A percentile compares a stretch with the other conserved stretches of the same genome.
These are phyloP conservation scores for Lepidonotus clava DNA, from an alignment of 2,888 invertebrate species.

Conservation along the genomic window DNA sequence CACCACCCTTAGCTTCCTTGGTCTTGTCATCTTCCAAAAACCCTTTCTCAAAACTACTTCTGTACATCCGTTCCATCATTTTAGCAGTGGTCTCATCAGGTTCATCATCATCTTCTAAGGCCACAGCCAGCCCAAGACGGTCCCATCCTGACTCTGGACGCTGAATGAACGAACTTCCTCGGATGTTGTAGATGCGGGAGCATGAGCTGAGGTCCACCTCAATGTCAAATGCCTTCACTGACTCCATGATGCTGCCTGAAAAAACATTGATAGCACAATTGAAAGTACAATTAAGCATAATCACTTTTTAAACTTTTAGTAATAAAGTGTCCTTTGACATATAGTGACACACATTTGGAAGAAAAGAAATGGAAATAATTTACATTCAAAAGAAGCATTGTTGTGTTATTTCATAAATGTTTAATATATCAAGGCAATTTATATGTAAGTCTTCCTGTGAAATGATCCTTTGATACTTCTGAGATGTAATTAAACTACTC, in stretches of 20 bases:
- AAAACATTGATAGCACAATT: no score
- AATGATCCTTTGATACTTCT: no score
- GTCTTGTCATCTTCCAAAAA: background rate
- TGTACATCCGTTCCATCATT: background rate
- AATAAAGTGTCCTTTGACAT: no score
- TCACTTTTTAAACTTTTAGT: no score
- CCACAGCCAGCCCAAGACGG: background rate
- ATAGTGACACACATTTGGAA: no score
- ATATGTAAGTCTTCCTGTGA: no score
- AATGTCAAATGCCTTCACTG: background rate
- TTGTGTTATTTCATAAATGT: no score
- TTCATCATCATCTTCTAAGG: background rate
- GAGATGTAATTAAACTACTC: no score
- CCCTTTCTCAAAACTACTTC: background rate
- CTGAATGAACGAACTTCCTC: background rate
- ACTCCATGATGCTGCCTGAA: background rate
- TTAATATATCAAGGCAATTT: no score
- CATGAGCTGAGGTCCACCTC: background rate
- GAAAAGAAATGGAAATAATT: no score
- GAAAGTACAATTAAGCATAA: no score
- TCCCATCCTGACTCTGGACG: background rate
- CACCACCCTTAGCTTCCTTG: background rate
- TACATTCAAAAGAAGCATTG: no score
- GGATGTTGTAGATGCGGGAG: background rate
- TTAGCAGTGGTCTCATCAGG: background rate